A percentile compares a stretch with the other conserved stretches of the same genome.
phyloP scores from a whole-genome alignment of 1,140 invertebrate genomes.

The Eupeodes corollae region DNA sequence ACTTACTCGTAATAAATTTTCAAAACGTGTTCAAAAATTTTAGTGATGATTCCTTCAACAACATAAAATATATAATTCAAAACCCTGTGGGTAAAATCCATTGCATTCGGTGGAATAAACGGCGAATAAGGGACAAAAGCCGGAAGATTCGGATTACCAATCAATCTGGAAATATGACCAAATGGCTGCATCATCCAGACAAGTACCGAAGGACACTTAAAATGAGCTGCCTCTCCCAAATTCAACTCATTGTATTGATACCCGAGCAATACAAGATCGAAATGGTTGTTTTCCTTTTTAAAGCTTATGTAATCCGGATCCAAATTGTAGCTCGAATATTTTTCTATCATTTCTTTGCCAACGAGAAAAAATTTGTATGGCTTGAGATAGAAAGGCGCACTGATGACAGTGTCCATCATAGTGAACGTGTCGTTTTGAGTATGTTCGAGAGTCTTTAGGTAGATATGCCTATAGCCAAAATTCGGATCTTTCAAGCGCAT shows the following conservation, averaged over 20 bases:
- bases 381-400: too few relatives aligned
- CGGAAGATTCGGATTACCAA: slow-evolving; percentile 20
- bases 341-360: slow-evolving; percentile 5
- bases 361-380: too few relatives aligned
- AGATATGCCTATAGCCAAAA: too few relatives aligned
- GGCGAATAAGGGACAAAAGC: neutral
- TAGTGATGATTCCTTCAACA: too few relatives aligned
- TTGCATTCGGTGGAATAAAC: too few relatives aligned
- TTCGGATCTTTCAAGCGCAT: slow-evolving; percentile 3
- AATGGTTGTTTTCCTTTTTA: slow-evolving; percentile 1
- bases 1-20: too few relatives aligned
- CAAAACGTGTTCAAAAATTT: too few relatives aligned
- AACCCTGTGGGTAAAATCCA: too few relatives aligned
- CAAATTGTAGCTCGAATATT: slow-evolving; percentile 12
- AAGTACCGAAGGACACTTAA: slow-evolving; percentile 19
- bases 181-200: slow-evolving; percentile 21
- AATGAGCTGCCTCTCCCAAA: slow-evolving; percentile 25
- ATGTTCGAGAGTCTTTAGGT: too few relatives aligned
- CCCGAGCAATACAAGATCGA: slow-evolving; percentile 23
- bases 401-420: too few relatives aligned
- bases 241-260: slow-evolving; percentile 28
- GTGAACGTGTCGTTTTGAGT: too few relatives aligned
- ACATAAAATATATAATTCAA: too few relatives aligned
- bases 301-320: slow-evolving; percentile 14
- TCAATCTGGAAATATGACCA: slow-evolving; percentile 16